phyloP scores from a whole-genome alignment of 2,113 vertebrate genomes.

The Hassar affinis region DNA sequence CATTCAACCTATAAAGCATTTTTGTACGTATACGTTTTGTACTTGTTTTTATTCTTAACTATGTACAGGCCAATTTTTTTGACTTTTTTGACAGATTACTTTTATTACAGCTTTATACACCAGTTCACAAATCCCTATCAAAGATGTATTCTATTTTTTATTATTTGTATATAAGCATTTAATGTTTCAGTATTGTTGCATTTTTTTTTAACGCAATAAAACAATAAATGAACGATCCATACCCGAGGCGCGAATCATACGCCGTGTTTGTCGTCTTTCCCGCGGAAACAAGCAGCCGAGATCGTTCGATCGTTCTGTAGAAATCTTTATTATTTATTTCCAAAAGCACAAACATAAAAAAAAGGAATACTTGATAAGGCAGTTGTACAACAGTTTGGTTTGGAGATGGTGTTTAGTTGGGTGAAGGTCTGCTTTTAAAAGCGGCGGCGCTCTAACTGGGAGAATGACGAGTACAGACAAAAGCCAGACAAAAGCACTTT shows the following conservation, averaged over 20 bases:
- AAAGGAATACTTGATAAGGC: conserved; percentile 73
- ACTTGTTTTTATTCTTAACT: conserved; percentile 2
- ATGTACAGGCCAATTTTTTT: conserved; percentile 32
- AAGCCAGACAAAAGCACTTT: conserved; percentile 33
- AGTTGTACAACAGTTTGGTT: conserved; percentile 67
- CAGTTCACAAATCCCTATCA: conserved; percentile 64
- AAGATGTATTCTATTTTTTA: conserved; percentile 97
- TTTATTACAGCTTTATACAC: conserved; percentile 51
- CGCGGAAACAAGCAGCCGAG: background rate
- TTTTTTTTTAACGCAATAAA: conserved; percentile 63
- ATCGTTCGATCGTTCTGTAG: conserved; percentile 39
- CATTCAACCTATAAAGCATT: conserved; percentile 32
- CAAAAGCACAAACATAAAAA: conserved; percentile 74
- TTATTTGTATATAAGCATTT: conserved; percentile 80
- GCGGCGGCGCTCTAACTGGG: background rate
- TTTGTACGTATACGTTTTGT: conserved; percentile 16
- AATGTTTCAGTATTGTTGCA: conserved; percentile 63
- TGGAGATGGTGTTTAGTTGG: conserved; percentile 44
- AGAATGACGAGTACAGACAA: conserved; percentile 24
- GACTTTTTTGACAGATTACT: conserved; percentile 16
- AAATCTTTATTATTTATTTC: conserved; percentile 65
- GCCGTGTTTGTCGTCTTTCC: background rate
- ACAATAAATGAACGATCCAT: conserved; percentile 60
- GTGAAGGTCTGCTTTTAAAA: conserved; percentile 43
- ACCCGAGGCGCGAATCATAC: background rate